Evolutionary conservation across 1,140 invertebrate genomes (phyloP).

Genomic region (Lutraria rhynchaena): DNA sequence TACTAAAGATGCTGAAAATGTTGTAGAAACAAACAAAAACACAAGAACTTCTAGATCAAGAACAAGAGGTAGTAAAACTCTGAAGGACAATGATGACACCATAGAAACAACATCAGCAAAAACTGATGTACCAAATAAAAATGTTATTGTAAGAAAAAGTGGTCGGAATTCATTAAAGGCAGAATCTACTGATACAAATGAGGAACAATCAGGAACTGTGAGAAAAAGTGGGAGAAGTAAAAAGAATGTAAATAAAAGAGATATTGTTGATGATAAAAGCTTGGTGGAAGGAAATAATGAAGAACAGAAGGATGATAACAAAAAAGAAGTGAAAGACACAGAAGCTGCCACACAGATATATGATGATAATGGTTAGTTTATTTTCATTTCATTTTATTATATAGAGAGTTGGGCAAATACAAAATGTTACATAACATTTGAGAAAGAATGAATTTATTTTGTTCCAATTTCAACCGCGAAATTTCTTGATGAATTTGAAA

Average conservation of each 20-base stretch:
- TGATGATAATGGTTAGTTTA: neutral
- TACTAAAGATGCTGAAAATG: too few relatives aligned
- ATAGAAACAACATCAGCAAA: neutral
- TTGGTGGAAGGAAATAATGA: neutral
- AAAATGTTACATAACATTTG: too few relatives aligned
- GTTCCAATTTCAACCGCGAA: too few relatives aligned
- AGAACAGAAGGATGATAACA: neutral
- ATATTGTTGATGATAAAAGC: neutral
- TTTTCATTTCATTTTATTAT: too few relatives aligned
- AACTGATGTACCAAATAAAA: neutral
- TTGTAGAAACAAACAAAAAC: too few relatives aligned
- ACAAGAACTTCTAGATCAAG: too few relatives aligned
- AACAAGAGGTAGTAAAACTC: neutral
- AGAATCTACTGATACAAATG: neutral
- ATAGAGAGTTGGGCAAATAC: too few relatives aligned
- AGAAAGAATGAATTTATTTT: too few relatives aligned
- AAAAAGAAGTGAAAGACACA: neutral
- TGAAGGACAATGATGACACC: neutral
- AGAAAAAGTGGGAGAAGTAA: neutral
- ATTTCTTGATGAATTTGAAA: too few relatives aligned
- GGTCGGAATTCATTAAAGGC: neutral
- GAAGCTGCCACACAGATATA: constrained; percentile 39
- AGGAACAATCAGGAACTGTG: neutral
- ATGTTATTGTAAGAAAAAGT: constrained; percentile 6
- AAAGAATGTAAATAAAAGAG: neutral